Base-by-base conservation (phyloP, 2,797 vertebrate species). In the Pseudochaenichthys georgianus region DNA sequence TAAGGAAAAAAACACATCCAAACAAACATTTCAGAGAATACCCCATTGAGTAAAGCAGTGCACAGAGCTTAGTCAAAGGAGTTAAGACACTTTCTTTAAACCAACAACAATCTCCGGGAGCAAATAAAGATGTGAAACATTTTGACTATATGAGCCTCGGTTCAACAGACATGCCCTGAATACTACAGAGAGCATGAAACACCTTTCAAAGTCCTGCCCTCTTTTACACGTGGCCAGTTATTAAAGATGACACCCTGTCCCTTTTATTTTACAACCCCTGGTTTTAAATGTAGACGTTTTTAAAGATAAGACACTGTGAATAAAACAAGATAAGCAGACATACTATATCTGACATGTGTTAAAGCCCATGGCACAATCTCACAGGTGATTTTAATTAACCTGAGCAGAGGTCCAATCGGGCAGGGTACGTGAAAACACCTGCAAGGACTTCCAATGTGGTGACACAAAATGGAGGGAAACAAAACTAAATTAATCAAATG, bases 21-120 rank as follows among this genome's bases (percentile, higher is more conserved):
- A 57, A 28, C 64, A 77, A 77, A 67, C 63, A 78, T 72, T 82
- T 79, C 41, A 42, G 42, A 53, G 76, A 64, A 77, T 28, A 65
- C 4, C 47, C 64, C 21, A 46, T 2, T 55, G 58, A 68, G 61
- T 47, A 52, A 70, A 73, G 52, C 60, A 41, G n/a, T 28, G 67
- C 63, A 46, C 9, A 62, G 13, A 78, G 43, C 19, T 80, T 8
- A 55, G 60, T 64, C 31, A 48, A 78, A 46, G 38, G 38, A 72
- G 53, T 64, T 66, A 43, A 74, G 60, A 64, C 15, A 12, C 19
- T 67, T 42, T 16, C 19, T 55, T 67, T 28, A 58, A 68, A 75
- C 31, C 46, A 64, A 62, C 21, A 64, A 59, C 48, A 64, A 21
- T 31, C 28, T 70, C 41, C 19, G 15, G 51, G 51, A 43, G 58